Evolutionary conservation across 2,113 vertebrate species (phyloP).

Genomic region (Dipodomys ordii): DNA sequence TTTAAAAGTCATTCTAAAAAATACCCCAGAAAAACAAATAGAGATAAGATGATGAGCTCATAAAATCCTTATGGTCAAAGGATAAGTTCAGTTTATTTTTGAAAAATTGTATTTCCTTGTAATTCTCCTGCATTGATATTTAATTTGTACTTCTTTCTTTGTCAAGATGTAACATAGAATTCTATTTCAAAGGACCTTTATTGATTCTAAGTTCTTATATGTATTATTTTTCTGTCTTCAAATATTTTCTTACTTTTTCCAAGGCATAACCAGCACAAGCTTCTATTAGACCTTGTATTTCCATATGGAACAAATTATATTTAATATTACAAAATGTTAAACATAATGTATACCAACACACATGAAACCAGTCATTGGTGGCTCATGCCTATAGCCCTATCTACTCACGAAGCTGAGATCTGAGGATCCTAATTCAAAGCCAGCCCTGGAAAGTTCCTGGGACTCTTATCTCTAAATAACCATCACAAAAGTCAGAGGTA

Average conservation of each 20-base stretch:
- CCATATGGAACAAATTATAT: neutral
- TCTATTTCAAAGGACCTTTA: conserved; percentile 43
- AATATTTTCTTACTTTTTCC: neutral
- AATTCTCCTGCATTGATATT: neutral
- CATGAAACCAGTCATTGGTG: neutral
- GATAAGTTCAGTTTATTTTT: neutral
- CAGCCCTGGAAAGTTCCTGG: too few species aligned
- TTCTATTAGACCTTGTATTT: neutral
- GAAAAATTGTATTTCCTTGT: neutral
- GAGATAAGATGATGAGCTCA: neutral
- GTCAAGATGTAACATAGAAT: conserved; percentile 39
- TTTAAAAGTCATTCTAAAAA: neutral
- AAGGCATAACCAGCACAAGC: neutral
- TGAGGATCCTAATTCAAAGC: too few species aligned
- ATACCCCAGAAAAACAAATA: neutral
- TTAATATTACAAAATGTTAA: neutral
- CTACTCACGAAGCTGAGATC: too few species aligned
- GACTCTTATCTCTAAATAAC: too few species aligned
- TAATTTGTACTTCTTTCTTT: conserved; percentile 36
- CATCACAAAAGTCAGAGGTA: too few species aligned
- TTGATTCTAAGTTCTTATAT: neutral
- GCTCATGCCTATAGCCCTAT: too few species aligned
- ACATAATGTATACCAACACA: conserved; percentile 36
- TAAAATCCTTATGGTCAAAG: neutral
- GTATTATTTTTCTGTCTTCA: neutral